phyloP scores from a whole-genome alignment of 2,113 vertebrate species.

The Todiramphus chloris region DNA sequence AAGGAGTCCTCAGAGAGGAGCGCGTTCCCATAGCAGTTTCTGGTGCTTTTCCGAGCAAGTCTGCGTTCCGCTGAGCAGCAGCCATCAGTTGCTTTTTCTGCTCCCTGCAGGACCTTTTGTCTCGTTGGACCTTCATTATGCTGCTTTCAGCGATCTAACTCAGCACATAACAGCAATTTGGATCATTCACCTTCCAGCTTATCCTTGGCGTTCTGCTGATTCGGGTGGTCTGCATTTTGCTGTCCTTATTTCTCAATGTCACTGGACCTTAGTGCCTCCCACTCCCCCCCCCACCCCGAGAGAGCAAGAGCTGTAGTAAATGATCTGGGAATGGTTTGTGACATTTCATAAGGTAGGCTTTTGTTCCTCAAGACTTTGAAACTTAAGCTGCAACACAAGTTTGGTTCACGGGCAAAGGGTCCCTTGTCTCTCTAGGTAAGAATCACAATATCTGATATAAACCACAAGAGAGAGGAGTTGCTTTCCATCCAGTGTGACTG shows the following conservation, averaged over 20 bases:
- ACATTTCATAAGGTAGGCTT: background rate
- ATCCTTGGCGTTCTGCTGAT: slow-evolving; percentile 47
- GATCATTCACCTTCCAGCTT: background rate
- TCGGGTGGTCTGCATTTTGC: background rate
- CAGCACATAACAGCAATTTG: background rate
- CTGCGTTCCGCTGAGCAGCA: background rate
- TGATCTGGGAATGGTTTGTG: background rate
- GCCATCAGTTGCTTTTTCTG: background rate
- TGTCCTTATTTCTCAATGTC: slow-evolving; percentile 15
- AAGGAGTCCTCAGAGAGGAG: background rate
- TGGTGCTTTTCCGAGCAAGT: background rate
- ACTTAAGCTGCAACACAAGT: background rate
- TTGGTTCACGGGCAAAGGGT: rapidly evolving
- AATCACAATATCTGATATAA: rapidly evolving
- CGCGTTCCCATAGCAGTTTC: background rate
- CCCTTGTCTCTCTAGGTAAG: background rate
- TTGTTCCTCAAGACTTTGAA: background rate
- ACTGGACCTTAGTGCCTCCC: background rate
- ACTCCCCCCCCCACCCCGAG: background rate
- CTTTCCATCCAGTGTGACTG: background rate
- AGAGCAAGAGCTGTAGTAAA: background rate
- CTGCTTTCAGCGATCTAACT: background rate
- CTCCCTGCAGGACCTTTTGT: background rate
- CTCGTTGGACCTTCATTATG: background rate
- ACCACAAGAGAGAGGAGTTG: background rate